These are phyloP conservation scores for Cervus canadensis DNA, from an alignment of 2,113 vertebrate species.

Conservation along the genomic window DNA sequence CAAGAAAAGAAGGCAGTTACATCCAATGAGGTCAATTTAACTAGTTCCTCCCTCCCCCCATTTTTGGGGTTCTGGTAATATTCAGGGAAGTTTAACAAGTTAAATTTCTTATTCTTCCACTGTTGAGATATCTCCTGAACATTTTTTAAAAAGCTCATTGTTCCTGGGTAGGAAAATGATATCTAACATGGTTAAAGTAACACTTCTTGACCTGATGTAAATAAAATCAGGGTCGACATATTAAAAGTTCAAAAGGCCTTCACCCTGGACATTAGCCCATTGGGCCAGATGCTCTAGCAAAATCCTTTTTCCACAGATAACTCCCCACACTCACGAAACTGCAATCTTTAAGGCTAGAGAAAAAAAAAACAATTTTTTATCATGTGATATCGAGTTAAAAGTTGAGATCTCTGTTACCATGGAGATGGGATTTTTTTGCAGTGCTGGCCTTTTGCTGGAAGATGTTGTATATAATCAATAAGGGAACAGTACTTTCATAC, in stretches of 20 bases:
- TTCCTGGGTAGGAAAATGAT: conserved; percentile 19
- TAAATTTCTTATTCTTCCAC: conserved; percentile 32
- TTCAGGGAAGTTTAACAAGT: background rate
- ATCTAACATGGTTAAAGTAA: background rate
- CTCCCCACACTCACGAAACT: background rate
- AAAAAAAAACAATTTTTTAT: conserved; percentile 33
- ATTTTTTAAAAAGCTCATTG: background rate
- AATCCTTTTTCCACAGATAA: conserved; percentile 9
- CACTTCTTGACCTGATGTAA: background rate
- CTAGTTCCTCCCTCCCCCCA: background rate
- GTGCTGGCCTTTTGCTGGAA: conserved; percentile 46
- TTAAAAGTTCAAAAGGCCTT: conserved; percentile 14
- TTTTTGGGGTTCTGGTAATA: background rate
- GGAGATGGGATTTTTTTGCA: conserved; percentile 40
- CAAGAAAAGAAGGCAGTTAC: background rate
- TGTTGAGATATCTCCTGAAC: background rate
- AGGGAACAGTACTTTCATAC: conserved; percentile 34
- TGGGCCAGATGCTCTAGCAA: background rate
- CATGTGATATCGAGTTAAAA: conserved; percentile 49
- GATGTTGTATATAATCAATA: conserved; percentile 54
- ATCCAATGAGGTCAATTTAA: background rate
- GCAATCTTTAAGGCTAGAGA: background rate
- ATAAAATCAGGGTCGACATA: conserved; percentile 33
- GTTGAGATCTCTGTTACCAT: conserved; percentile 57
- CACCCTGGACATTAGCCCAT: background rate